Evolutionary conservation across 2,888 invertebrate genomes (phyloP), one percentile per base, ranked within the genome.

Genomic region (Scaptomyza polygonia): DNA sequence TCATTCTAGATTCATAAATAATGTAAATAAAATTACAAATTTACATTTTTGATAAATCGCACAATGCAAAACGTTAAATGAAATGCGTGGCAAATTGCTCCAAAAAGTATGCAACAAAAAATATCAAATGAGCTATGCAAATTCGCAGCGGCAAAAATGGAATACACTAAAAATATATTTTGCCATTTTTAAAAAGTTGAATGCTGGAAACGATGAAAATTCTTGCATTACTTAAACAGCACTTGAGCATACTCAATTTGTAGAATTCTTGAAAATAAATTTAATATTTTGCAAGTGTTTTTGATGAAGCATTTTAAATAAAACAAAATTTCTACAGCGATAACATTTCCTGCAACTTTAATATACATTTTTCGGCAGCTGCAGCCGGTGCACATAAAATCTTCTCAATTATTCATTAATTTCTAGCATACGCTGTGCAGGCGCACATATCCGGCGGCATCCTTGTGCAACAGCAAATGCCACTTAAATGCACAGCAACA

Each of bases 381-480:
- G 42, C 12, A 12, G 18, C 18, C 9, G 5, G 16, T 39, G 39
- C 34, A 27, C 27, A 11, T 16, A n/a, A 53, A 64, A 64, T 58
- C 43, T 44, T 47, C 27, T 51, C 36, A 73, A 69, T 72, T 54
- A 57, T 73, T 73, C 44, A 69, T 53, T 69, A 56, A 72, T 74
- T 74, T 73, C 57, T 54, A 54, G 51, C 45, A 65, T 51, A 59
- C 53, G 51, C 43, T 47, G 11, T 11, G 51, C 42, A 39, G 30
- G 27, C 47, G 29, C 48, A 43, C 45, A 21, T 42, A 39, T 47
- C 63, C 63, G 53, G 63, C 29, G 48, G 34, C 44, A 32, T 48
- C 32, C 18, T 55, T 49, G 39, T 65, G 65, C 65, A 49, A 36
- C 67, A 56, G 51, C 40, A 36, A 55, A 65, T 63, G 49, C 65